Base-by-base conservation (phyloP, 2,888 invertebrate species). In the Chrysolina americana region DNA sequence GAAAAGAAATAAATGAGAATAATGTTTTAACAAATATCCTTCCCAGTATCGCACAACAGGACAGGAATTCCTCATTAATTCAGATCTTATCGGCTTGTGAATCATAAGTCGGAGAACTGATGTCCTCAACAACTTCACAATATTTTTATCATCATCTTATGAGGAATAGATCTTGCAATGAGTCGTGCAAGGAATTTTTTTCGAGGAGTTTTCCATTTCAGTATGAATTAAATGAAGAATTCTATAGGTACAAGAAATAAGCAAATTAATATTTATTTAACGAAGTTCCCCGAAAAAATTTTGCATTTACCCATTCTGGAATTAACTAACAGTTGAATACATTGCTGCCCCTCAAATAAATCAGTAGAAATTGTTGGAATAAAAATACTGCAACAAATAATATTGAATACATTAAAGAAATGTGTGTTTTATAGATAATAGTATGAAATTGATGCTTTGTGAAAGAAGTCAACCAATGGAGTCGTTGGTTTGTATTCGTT, bases 11-110 rank as follows among this genome's bases (percentile, higher is more conserved):
- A 66, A 50, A n/a, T 10, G 10, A 21, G 10, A 1, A 13, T 53
- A 17, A 13, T 17, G 21, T 63, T 69, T 36, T 41, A 41, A 23
- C 48, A 59, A 41, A 28, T 19, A n/a, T n/a, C 19, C 23, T 68
- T 41, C 9, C 47, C 44, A 9, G 47, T 28, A 36, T 23, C 21
- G 21, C 48, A 50, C 44, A 65, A 66, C 65, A 64, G 74, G 41
- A 50, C 13, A 47, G 47, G 15, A 59, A 65, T 15, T 68, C 68
- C 65, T 71, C 66, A 68, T 71, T 71, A 59, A 81, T 81, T 92
- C 92, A 92, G 92, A 92, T 92, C 92, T 92, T 92, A 92, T 92
- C 92, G 92, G 92, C 92, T 78, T 78, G 75, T 71, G 77, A 71
- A 76, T 87, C 87, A 88, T 73, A 68, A 86, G 86, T 86, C 81